These are phyloP conservation scores for Cheilosia pagana DNA, from an alignment of 2,888 invertebrate species.

Conservation along the genomic window DNA sequence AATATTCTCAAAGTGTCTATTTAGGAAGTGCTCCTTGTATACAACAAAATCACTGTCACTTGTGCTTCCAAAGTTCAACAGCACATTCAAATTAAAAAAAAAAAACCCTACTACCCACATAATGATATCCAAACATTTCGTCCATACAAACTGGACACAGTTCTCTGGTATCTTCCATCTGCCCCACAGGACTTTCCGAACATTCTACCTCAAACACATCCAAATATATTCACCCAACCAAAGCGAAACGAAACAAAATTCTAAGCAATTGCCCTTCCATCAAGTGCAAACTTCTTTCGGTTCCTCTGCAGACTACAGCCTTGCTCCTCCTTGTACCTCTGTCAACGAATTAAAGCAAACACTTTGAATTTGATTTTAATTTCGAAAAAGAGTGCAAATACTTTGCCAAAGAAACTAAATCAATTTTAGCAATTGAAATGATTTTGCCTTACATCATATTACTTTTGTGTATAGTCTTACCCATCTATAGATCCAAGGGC, in stretches of 20 bases:
- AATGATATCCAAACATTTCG: background rate
- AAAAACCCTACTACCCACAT: background rate
- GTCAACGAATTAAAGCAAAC: constrained; percentile 48
- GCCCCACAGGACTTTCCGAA: background rate
- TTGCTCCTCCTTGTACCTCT: background rate
- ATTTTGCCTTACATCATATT: constrained; percentile 9
- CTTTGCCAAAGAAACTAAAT: constrained; percentile 42
- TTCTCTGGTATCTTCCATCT: background rate
- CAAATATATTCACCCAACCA: constrained; percentile 38
- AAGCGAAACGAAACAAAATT: constrained; percentile 60
- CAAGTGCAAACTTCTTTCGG: constrained; percentile 11
- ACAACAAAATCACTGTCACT: too few relatives aligned
- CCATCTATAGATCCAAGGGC: constrained; percentile 1
- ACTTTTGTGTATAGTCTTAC: constrained; percentile 1
- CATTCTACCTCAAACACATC: background rate
- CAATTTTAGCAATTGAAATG: constrained; percentile 34
- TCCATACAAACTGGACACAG: background rate
- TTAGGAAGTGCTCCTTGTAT: background rate
- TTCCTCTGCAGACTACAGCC: background rate
- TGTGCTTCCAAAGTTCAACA: background rate
- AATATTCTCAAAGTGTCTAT: too few relatives aligned
- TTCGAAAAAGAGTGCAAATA: constrained; percentile 64
- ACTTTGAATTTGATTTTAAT: constrained; percentile 67
- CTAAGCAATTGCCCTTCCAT: constrained; percentile 53
- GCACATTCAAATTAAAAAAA: background rate